Evolutionary conservation across 1,140 invertebrate species (phyloP), one percentile per base, ranked within the genome.

Genomic region (Acromyrmex heyeri): DNA sequence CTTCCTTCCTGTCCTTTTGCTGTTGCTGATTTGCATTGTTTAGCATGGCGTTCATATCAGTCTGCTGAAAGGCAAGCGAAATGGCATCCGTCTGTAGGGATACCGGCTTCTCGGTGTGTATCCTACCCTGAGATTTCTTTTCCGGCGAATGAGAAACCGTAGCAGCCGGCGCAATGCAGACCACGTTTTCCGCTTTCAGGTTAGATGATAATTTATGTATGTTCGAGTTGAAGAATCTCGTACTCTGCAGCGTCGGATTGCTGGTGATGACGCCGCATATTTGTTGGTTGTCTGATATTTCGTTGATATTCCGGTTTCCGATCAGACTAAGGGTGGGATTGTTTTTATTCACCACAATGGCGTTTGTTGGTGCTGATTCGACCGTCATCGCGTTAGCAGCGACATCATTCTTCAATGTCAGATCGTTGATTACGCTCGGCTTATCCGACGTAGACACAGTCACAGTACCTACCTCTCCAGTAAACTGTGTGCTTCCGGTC

Each of bases 191-290:
- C 3, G 91, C 69, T 61, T 94, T 94, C 0, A 94, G 21, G 34
- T 48, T 65, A 34, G 88, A 64, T 3, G 59, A 57, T 3, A 95
- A 27, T 87, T 95, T 95, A 12, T 92, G 92, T 61, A 93, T 93
- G 8, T 93, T 91, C 3, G 95, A 94, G 69, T 95, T 95, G 72
- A 94, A 95, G n/a, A 95, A 73, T 62, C 95, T 90, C 48, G 94
- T 90, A 1, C 92, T 82, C 44, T 94, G 94, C 12, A 95, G 76
- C 3, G 91, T 94, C 0, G 94, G 93, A 88, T 94, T 95, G 72
- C 94, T 95, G 0, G 95, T 94, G 57, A 95, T 95, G 0, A 95
- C 95, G 0, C 95, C 93, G 77, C 94, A 95, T 62, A 95, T 93
- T 38, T 95, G 94, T 50, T 94, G 94, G 53, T 12, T 92, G 44